Base-by-base conservation (phyloP, 2,888 invertebrate species). In the Auanema sp. region DNA sequence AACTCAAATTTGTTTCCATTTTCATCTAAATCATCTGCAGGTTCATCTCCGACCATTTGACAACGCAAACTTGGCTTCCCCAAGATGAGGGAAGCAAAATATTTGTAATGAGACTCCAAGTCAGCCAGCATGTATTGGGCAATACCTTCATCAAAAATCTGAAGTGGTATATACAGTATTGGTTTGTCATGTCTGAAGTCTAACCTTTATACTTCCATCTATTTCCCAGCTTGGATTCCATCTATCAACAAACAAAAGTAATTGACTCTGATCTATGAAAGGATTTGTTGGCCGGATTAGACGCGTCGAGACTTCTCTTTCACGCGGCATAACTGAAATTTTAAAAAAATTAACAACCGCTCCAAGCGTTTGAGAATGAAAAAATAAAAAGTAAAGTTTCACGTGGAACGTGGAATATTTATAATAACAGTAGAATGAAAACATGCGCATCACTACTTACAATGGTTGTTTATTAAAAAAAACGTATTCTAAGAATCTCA, bases 61-160 rank as follows among this genome's bases (percentile, higher is more conserved):
- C 79, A 79, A n/a, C 74, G 53, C 47, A 78, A 56, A 60, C 73
- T 75, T 1, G 78, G 71, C 49, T 78, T 78, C 43, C 63, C 64
- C 10, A 78, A 62, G 47, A 76, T 68, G 25, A 79, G 56, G 0
- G 79, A 75, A 5, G 76, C 80, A 53, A 72, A 78, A 56, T 78
- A 83, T 54, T 79, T 79, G 57, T 74, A 69, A 61, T 82, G 82
- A 1, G 81, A 81, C 25, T 70, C 69, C 23, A 63, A 60, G 52
- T 80, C 83, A 12, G 69, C 64, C 33, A 82, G 59, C 72, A 77
- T 71, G 65, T 80, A 82, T 57, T 82, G 82, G 1, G 81, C 82
- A 41, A 83, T 78, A 40, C 79, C 81, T 65, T 80, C 80, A 61
- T 81, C 79, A 69, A 70, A 81, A 12, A 80, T 68, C 78, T 77